phyloP scores from a whole-genome alignment of 2,888 invertebrate species.

The Drosophila imparisetae region DNA sequence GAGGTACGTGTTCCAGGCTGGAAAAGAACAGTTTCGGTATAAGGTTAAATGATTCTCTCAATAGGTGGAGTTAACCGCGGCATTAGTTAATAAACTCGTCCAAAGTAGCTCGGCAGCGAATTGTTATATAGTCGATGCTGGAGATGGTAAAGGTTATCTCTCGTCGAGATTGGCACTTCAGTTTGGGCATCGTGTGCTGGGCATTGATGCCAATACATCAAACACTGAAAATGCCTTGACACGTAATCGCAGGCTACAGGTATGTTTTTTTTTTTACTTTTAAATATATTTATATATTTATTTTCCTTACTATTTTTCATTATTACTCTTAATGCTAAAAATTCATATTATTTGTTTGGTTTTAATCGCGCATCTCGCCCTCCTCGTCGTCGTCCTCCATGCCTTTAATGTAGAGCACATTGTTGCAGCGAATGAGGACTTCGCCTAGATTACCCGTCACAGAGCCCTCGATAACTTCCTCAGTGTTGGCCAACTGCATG shows the following conservation, averaged over 20 bases:
- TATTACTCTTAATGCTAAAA: constrained; percentile 32
- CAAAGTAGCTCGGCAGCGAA: constrained; percentile 4
- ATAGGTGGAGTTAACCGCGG: constrained; percentile 88
- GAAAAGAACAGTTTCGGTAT: not conserved
- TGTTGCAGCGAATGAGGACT: constrained; percentile 98
- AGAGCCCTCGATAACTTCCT: constrained; percentile 97
- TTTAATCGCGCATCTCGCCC: constrained; percentile 92
- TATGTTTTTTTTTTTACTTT: constrained; percentile 38
- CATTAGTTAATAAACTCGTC: constrained; percentile 86
- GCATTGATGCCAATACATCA: constrained; percentile 90
- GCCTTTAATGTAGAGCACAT: constrained; percentile 97
- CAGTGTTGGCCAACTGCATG: constrained; percentile 98
- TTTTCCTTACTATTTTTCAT: constrained; percentile 47
- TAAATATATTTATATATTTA: constrained; percentile 53
- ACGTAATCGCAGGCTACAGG: constrained; percentile 84
- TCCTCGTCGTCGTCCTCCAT: constrained; percentile 98
- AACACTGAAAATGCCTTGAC: constrained; percentile 89
- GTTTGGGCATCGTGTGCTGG: constrained; percentile 90
- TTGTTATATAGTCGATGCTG: constrained; percentile 90
- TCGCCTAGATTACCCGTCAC: constrained; percentile 97
- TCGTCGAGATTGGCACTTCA: constrained; percentile 90
- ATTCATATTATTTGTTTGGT: not conserved
- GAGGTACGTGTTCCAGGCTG: constrained; percentile 86
- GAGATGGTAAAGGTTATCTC: constrained; percentile 95
- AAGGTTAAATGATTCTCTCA: not conserved